Evolutionary conservation across 1,140 invertebrate species (phyloP).

Genomic region (Drosophila littoralis): DNA sequence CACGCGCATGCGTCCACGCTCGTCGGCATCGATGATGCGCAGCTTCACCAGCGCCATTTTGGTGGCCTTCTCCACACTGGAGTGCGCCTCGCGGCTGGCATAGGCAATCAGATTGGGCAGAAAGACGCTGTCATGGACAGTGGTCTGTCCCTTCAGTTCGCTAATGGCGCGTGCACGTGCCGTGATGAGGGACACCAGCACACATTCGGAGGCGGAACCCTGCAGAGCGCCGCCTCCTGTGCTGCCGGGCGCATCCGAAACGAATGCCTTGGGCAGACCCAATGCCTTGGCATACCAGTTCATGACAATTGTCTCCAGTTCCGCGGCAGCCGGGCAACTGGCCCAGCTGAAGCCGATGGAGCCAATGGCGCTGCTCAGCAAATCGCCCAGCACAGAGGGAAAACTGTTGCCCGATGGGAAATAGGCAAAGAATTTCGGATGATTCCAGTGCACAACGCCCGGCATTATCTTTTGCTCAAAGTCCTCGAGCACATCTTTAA

Average conservation of each 20-base stretch:
- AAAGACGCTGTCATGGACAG: conserved; percentile 88
- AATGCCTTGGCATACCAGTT: conserved; percentile 87
- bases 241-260: conserved; percentile 85
- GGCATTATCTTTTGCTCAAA: conserved; percentile 96
- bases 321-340: conserved; percentile 93
- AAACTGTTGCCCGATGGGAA: conserved; percentile 98
- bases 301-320: conserved; percentile 92
- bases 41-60: conserved; percentile 96
- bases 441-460: conserved; percentile 98
- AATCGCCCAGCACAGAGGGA: conserved; percentile 96
- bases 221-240: conserved; percentile 92
- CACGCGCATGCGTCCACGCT: conserved; percentile 91
- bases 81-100: conserved; percentile 93
- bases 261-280: conserved; percentile 86
- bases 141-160: conserved; percentile 86
- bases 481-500: conserved; percentile 94
- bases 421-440: conserved; percentile 97
- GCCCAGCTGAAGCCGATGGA: conserved; percentile 98
- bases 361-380: conserved; percentile 95
- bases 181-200: conserved; percentile 92
- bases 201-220: conserved; percentile 94
- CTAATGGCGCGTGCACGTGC: conserved; percentile 91
- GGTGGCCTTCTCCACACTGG: conserved; percentile 96
- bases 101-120: conserved; percentile 94
- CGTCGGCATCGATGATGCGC: conserved; percentile 94